These are phyloP conservation scores for Microplitis deprimator DNA, from an alignment of 2,888 invertebrate species.

Conservation along the genomic window DNA sequence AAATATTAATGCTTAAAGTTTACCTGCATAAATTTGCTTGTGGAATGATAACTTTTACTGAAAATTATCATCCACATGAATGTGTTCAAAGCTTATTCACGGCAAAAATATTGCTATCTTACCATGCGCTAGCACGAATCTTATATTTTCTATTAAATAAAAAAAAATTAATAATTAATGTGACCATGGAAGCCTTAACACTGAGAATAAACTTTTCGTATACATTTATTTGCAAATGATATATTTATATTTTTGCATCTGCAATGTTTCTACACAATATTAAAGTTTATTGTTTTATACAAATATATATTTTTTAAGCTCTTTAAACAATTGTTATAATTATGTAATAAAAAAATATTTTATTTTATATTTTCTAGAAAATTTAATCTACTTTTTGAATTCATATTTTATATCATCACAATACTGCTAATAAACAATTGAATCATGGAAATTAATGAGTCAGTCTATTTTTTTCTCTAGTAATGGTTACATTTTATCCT, in stretches of 20 bases:
- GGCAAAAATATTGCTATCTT: background rate
- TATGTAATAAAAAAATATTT: background rate
- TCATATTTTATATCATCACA: background rate
- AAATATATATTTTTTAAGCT: constrained; percentile 2
- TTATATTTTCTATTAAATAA: background rate
- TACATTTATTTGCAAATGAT: background rate
- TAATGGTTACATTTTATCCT: constrained; percentile 64
- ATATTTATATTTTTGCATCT: constrained; percentile 5
- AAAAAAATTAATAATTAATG: background rate
- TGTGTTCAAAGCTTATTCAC: background rate
- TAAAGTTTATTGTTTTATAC: background rate
- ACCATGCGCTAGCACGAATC: background rate
- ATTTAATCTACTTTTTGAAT: background rate
- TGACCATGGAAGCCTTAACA: background rate
- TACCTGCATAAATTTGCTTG: background rate
- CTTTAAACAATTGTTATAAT: background rate
- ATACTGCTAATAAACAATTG: background rate
- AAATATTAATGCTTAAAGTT: constrained; percentile 2
- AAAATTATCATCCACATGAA: background rate
- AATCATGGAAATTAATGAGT: background rate
- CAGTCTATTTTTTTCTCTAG: background rate
- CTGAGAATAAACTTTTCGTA: background rate
- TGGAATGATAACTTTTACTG: background rate
- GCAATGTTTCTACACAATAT: constrained; percentile 3
- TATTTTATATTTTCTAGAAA: background rate